These are phyloP conservation scores for Chironex yamaguchii DNA, from an alignment of 30 jellyfish, hydroid and myxozoan species.

Conservation along the genomic window DNA sequence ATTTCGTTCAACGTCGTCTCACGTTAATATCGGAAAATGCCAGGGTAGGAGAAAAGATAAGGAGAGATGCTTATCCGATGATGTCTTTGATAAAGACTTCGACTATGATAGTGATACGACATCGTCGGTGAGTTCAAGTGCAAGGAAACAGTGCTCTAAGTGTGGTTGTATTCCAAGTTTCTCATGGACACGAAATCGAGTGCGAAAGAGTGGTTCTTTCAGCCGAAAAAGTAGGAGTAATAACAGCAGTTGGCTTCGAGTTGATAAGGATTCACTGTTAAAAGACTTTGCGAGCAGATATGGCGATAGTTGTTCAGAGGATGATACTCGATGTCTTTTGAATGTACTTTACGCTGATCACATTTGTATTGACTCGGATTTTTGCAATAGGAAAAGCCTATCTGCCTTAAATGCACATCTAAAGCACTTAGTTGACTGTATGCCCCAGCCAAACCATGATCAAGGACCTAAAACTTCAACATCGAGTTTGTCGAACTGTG, in stretches of 20 bases:
- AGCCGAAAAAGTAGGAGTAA: neutral
- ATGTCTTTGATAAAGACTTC: neutral
- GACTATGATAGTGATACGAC: neutral
- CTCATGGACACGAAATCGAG: conserved; percentile 41
- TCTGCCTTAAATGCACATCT: conserved; percentile 81
- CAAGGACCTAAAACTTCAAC: conserved; percentile 57
- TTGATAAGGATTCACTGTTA: neutral
- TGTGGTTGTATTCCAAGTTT: conserved; percentile 69
- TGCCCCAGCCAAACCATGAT: conserved; percentile 86
- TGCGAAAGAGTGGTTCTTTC: neutral
- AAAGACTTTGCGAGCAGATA: conserved; percentile 49
- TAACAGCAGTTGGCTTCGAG: neutral
- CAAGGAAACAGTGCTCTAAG: neutral
- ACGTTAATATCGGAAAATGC: neutral
- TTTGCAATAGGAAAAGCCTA: conserved; percentile 71
- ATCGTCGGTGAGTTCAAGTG: neutral
- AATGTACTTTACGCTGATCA: conserved; percentile 78
- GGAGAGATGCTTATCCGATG: neutral
- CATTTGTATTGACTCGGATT: conserved; percentile 75
- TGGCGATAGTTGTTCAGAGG: conserved; percentile 44
- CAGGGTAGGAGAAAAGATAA: neutral
- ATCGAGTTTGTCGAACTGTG: conserved; percentile 34
- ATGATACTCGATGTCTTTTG: conserved; percentile 75
- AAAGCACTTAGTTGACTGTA: conserved; percentile 73
- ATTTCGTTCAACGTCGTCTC: neutral